Evolutionary conservation across 2,888 invertebrate genomes (phyloP).

Genomic region (Theretra japonica): DNA sequence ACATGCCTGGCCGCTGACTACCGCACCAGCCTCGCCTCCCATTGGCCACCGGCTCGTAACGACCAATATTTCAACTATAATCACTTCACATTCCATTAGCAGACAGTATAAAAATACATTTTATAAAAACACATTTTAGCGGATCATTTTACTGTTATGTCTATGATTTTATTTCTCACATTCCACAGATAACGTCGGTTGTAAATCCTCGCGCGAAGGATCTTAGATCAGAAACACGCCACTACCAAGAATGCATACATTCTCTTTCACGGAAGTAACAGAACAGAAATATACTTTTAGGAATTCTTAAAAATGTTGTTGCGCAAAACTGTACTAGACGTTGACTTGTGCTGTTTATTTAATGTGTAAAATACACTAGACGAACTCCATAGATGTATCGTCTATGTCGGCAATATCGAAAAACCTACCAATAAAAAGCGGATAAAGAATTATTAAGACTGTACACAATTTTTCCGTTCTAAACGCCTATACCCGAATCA

Average conservation of each 20-base stretch:
- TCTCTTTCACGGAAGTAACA: constrained; percentile 23
- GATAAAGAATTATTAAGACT: no score
- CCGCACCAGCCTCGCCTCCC: constrained; percentile 22
- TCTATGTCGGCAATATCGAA: background rate
- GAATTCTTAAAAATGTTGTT: constrained; percentile 11
- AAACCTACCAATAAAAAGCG: no score
- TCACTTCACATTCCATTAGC: constrained; percentile 17
- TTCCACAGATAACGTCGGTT: background rate
- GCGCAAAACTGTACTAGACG: background rate
- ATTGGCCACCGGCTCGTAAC: constrained; percentile 18
- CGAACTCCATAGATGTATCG: background rate
- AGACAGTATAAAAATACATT: background rate
- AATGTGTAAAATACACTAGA: background rate
- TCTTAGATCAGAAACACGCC: constrained; percentile 1
- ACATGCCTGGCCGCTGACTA: constrained; percentile 30
- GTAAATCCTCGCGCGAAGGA: constrained; percentile 1
- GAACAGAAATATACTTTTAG: background rate
- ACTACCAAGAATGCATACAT: background rate
- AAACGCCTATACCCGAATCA: no score
- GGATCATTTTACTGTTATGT: background rate
- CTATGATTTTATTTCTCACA: background rate
- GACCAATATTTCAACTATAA: constrained; percentile 26
- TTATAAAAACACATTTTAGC: background rate
- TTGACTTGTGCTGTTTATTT: background rate
- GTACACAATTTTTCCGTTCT: no score